Conservation (phyloP, 64 coral and sea anemone genomes). For the Dendronephthya gigantea region DNA sequence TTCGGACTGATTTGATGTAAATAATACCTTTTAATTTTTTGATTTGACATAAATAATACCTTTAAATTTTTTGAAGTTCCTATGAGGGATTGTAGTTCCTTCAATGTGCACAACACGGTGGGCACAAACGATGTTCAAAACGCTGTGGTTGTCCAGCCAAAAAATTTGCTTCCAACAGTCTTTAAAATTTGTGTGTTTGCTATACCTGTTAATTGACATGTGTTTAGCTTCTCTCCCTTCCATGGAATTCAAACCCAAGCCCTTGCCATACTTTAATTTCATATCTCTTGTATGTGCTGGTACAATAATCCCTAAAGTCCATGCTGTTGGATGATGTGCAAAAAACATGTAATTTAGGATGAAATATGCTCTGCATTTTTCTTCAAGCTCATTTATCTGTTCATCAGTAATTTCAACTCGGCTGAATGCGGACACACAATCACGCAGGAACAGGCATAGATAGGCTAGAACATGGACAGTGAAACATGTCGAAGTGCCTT, state of each 20-base stretch:
- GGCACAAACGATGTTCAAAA: no score
- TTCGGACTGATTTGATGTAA: no score
- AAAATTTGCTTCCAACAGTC: slow-evolving; percentile 29
- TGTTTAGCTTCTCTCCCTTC: slow-evolving; percentile 38
- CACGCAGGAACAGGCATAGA: no score
- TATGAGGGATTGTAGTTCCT: no score
- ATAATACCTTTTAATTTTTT: no score
- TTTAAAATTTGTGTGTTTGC: slow-evolving; percentile 9
- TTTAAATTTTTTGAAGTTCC: no score
- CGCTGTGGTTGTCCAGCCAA: no score
- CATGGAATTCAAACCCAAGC: slow-evolving; percentile 10
- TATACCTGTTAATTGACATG: slow-evolving; percentile 19
- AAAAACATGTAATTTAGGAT: slow-evolving; percentile 3
- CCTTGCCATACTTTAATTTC: background rate
- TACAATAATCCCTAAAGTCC: slow-evolving; percentile 35
- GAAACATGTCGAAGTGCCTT: no score
- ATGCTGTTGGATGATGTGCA: slow-evolving; percentile 21
- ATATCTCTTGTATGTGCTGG: slow-evolving; percentile 27
- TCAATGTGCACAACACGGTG: no score
- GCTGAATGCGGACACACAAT: no score
- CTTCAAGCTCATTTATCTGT: slow-evolving; percentile 14
- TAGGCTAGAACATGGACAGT: no score
- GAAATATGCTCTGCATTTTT: background rate
- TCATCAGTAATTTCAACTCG: slow-evolving; percentile 8
- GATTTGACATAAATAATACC: no score